phyloP scores from a whole-genome alignment of 2,888 invertebrate genomes.

The Taenaris catops region DNA sequence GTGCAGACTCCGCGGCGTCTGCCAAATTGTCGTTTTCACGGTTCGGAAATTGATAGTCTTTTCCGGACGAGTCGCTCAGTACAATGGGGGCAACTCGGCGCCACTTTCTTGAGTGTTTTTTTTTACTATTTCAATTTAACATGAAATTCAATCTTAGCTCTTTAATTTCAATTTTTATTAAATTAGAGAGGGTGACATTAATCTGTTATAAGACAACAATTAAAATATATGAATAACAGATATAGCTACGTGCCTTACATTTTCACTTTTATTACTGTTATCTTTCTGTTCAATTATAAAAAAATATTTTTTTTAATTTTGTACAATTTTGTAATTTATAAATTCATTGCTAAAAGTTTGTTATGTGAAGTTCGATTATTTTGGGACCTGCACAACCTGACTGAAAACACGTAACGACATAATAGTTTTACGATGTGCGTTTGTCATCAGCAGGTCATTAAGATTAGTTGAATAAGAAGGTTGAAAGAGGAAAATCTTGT shows the following conservation, averaged over 20 bases:
- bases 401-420: constrained; percentile 24
- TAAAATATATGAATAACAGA: background rate
- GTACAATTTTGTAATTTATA: too few relatives aligned
- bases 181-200: background rate
- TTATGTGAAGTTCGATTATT: too few relatives aligned
- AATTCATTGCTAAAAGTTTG: too few relatives aligned
- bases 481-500: constrained; percentile 13
- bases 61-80: constrained; percentile 54
- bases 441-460: constrained; percentile 24
- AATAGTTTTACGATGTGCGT: constrained; percentile 22
- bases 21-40: constrained; percentile 72
- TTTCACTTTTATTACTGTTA: too few relatives aligned
- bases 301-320: too few relatives aligned
- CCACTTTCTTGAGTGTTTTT: constrained; percentile 25
- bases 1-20: constrained; percentile 75
- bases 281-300: too few relatives aligned
- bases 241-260: background rate
- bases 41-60: constrained; percentile 62
- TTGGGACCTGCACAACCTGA: constrained; percentile 14
- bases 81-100: constrained; percentile 37
- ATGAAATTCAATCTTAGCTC: constrained; percentile 9
- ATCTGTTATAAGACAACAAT: too few relatives aligned
- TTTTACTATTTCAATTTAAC: constrained; percentile 19
- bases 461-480: constrained; percentile 14
- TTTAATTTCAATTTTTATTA: constrained; percentile 1